Percentiles rank a stretch among this genome's conserved stretches.
These are phyloP conservation scores for Drosophila rhopaloa DNA, from an alignment of 1,140 invertebrate genomes.

Conservation along the genomic window DNA sequence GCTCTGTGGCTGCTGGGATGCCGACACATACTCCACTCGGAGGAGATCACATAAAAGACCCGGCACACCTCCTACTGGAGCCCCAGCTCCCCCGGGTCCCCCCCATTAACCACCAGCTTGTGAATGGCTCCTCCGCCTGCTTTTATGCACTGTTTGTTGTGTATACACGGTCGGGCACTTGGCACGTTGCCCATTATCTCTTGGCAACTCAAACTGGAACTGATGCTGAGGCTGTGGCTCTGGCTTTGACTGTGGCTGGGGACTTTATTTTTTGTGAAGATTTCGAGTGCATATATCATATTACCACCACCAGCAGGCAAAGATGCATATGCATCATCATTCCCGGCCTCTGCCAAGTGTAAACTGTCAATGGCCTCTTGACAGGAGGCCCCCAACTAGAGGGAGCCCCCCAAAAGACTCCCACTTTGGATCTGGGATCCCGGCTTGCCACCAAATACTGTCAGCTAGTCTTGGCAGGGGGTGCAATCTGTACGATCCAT, in stretches of 20 bases:
- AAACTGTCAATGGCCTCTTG: conserved; percentile 60
- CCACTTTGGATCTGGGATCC: conserved; percentile 40
- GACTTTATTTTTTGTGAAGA: conserved; percentile 47
- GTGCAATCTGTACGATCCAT: conserved; percentile 40
- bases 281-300: conserved; percentile 78
- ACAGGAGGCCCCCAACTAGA: conserved; percentile 30
- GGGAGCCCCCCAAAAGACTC: conserved; percentile 16
- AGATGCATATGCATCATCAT: conserved; percentile 39
- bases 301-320: conserved; percentile 52
- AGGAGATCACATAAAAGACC: conserved; percentile 79
- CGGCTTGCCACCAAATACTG: conserved; percentile 44
- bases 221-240: conserved; percentile 16
- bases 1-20: conserved; percentile 61
- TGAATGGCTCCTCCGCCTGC: conserved; percentile 68
- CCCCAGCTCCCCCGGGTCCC: conserved; percentile 2
- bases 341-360: conserved; percentile 43
- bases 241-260: conserved; percentile 10
- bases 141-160: conserved; percentile 80
- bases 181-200: conserved; percentile 81
- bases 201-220: conserved; percentile 9
- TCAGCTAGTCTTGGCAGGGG: conserved; percentile 46
- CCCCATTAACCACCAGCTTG: conserved; percentile 50
- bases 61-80: conserved; percentile 69
- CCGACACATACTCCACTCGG: conserved; percentile 73
- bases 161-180: conserved; percentile 66